Conservation (phyloP, 2,797 vertebrate genomes). For the Graptemys geographica region DNA sequence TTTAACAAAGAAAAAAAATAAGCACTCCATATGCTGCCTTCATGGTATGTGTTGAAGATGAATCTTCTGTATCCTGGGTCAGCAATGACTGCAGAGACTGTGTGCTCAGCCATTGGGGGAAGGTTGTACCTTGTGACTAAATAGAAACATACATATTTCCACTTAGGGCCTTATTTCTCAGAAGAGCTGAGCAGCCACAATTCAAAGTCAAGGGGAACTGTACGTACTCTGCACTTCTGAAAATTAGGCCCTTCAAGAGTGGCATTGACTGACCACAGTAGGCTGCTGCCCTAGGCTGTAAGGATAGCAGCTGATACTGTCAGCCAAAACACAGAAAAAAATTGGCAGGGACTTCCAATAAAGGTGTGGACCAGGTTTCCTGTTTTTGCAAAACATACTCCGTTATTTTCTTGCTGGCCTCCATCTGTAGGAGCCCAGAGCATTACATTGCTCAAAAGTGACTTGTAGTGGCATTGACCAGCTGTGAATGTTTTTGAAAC, state of each 20-base stretch:
- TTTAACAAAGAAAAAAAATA: neutral
- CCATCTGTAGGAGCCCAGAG: neutral
- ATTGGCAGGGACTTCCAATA: fast-evolving
- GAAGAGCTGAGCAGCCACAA: neutral
- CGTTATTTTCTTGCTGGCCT: neutral
- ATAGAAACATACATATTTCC: neutral
- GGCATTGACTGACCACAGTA: fast-evolving
- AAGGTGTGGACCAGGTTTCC: fast-evolving
- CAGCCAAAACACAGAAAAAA: neutral
- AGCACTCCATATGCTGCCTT: neutral
- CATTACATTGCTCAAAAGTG: neutral
- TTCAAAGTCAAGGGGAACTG: fast-evolving
- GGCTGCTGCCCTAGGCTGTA: neutral
- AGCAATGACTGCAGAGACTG: neutral
- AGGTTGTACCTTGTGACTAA: neutral
- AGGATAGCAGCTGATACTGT: neutral
- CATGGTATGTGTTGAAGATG: neutral
- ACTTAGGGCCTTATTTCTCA: neutral
- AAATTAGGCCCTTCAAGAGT: fast-evolving
- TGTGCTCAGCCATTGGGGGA: neutral
- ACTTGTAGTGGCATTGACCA: neutral
- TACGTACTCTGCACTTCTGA: neutral
- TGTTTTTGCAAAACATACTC: fast-evolving
- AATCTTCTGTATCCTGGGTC: fast-evolving
- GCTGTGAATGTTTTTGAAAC: fast-evolving